Evolutionary conservation across 2,797 vertebrate species (phyloP).

Genomic region (Remorina albescens): DNA sequence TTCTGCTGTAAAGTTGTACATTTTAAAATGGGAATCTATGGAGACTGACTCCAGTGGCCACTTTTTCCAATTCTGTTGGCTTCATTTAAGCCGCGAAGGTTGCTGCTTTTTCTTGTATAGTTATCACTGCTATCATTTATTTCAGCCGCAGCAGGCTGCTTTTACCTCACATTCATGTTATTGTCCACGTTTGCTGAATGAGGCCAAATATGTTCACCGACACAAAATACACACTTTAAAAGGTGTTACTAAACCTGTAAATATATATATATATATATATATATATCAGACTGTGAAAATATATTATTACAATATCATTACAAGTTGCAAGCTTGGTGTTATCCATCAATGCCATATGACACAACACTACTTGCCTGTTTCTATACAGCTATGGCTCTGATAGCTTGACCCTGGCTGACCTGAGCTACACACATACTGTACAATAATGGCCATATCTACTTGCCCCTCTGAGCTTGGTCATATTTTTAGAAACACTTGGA

Average conservation of each 20-base stretch:
- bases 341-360: background rate
- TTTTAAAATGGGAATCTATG: too few species aligned
- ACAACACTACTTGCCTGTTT: slow-evolving; percentile 17
- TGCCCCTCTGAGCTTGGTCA: slow-evolving; percentile 22
- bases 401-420: slow-evolving; percentile 42
- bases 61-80: too few species aligned
- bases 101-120: too few species aligned
- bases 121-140: too few species aligned
- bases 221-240: background rate
- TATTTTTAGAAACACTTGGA: slow-evolving; percentile 61
- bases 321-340: background rate
- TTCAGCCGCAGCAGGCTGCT: too few species aligned
- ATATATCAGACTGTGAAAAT: too few species aligned
- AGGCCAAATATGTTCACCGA: background rate
- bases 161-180: background rate
- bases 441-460: slow-evolving; percentile 27
- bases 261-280: too few species aligned
- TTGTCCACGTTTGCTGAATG: background rate
- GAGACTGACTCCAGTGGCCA: too few species aligned
- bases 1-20: too few species aligned
- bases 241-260: background rate
- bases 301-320: too few species aligned
- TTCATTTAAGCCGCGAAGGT: too few species aligned
- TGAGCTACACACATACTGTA: slow-evolving; percentile 16
- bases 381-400: slow-evolving; percentile 7